Evolutionary conservation across 2,113 vertebrate species (phyloP).

Genomic region (Spilogale gracilis): DNA sequence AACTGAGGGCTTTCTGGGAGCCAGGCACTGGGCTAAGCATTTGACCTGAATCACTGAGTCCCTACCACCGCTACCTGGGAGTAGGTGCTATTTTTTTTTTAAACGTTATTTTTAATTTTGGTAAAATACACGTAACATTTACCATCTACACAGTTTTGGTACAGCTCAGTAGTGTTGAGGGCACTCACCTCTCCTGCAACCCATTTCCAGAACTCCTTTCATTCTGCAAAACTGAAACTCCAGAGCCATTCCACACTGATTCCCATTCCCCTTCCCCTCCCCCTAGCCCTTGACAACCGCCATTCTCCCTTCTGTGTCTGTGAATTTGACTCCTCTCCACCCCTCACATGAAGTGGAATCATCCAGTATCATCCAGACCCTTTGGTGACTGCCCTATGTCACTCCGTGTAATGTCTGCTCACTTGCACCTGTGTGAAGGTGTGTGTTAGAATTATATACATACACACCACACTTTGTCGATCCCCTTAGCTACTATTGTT

Average conservation of each 20-base stretch:
- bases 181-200: not conserved
- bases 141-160: not conserved
- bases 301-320: not conserved
- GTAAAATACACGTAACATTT: not conserved
- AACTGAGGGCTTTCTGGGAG: not conserved
- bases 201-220: not conserved
- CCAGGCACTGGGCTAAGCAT: not conserved
- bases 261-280: not conserved
- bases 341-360: not conserved
- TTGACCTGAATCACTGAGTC: not conserved
- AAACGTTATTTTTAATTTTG: not conserved
- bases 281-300: not conserved
- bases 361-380: no score
- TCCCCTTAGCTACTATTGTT: not conserved
- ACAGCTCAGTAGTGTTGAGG: not conserved
- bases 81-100: not conserved
- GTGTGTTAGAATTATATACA: not conserved
- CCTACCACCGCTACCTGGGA: not conserved
- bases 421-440: not conserved
- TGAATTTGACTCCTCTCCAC: not conserved
- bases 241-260: not conserved
- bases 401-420: not conserved
- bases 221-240: not conserved
- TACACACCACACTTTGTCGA: not conserved
- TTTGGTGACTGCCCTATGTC: not conserved